A percentile compares a stretch with the other conserved stretches of the same genome.
Conservation (phyloP, 2,113 vertebrate species). For the Fulica atra region DNA sequence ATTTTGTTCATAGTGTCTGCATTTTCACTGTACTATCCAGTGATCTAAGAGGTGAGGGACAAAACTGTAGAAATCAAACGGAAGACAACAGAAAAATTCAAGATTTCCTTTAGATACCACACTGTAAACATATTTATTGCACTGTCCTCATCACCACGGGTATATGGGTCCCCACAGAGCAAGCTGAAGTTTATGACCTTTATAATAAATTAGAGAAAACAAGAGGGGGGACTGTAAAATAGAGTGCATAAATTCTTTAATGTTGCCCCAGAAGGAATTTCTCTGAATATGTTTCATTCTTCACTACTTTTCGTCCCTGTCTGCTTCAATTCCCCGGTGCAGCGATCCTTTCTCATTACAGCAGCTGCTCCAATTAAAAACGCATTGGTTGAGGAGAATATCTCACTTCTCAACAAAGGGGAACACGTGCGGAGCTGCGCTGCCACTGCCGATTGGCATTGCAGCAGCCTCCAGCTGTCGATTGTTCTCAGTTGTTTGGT, state of each 20-base stretch:
- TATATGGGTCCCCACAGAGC: background rate
- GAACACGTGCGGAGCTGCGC: fast-evolving
- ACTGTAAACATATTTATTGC: background rate
- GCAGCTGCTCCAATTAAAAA: background rate
- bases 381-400: background rate
- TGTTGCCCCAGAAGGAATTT: background rate
- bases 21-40: background rate
- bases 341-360: background rate
- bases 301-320: background rate
- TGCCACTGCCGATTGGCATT: fast-evolving
- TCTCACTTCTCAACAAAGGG: background rate
- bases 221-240: background rate
- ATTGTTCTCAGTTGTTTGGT: background rate
- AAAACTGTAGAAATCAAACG: background rate
- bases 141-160: background rate
- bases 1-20: background rate
- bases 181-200: background rate
- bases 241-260: background rate
- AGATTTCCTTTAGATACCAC: background rate
- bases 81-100: background rate
- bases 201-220: background rate
- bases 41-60: background rate
- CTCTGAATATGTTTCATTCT: background rate
- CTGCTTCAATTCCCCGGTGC: background rate
- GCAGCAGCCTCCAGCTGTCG: background rate